These are phyloP conservation scores for Zapus hudsonius DNA, from an alignment of 2,113 vertebrate species.

Conservation along the genomic window DNA sequence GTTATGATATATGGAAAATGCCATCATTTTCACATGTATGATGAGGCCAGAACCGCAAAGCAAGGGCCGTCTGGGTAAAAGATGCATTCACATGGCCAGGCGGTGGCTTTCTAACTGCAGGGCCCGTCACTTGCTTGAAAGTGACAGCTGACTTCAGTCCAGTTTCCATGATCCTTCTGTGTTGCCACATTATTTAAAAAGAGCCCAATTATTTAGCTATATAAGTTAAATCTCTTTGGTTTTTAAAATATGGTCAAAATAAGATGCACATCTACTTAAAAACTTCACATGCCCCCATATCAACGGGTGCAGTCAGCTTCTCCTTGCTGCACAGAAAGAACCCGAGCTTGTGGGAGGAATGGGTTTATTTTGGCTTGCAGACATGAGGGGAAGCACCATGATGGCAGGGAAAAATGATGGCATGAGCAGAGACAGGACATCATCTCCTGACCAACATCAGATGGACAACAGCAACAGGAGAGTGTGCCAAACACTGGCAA, in stretches of 20 bases:
- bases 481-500: no score
- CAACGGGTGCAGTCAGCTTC: no score
- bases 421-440: no score
- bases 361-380: no score
- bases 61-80: not conserved
- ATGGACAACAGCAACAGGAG: no score
- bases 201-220: not conserved
- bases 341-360: no score
- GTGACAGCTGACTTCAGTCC: not conserved
- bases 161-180: not conserved
- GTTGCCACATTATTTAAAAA: not conserved
- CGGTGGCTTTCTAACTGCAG: not conserved
- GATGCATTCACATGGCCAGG: no score
- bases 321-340: no score
- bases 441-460: no score
- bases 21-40: not conserved
- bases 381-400: no score
- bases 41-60: not conserved
- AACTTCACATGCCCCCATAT: not conserved
- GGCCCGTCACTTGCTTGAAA: accelerated
- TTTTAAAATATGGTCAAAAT: not conserved
- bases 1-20: not conserved
- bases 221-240: not conserved
- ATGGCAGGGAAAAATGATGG: no score
- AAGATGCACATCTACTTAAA: not conserved